Evolutionary conservation across 2,113 vertebrate species (phyloP), one percentile per base, ranked within the genome.

Genomic region (Casuarius casuarius): DNA sequence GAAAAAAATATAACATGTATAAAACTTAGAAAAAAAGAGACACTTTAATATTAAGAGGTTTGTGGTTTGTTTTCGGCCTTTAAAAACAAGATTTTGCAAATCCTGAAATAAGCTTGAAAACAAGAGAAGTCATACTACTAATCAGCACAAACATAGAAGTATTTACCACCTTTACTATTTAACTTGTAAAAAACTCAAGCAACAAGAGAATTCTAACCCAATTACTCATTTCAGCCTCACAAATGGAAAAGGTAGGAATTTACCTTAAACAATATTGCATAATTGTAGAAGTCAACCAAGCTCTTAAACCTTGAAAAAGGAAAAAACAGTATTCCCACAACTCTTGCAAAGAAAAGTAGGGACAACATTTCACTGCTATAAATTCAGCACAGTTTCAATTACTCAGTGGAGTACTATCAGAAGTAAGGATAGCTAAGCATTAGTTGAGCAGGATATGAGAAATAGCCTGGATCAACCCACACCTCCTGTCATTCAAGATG

Each of bases 261-360:
- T 92, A 44, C n/a, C 38, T 78, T 91, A 46, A 72, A 38, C 6
- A 78, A 71, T 81, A 14, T 38, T 38, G 10, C 10, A 52, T 40
- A 5, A 8, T 40, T 66, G 15, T 13, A 35, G 5, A 0, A 5
- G 3, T 51, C n/a, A 63, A 15, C 31, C 4, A 28, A 38, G 10
- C 5, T 44, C 5, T 54, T 73, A 49, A 76, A 58, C 7, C 46
- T 9, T 29, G 4, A 25, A 54, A 59, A 8, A 4, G 31, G 31
- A 52, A 51, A n/a, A 40, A 49, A 29, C 0, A 12, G 10, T 44
- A 8, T 44, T 63, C 83, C 62, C 10, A 80, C 62, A 86, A n/a
- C 5, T 9, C 7, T 72, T 42, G 2, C 9, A 72, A 61, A 48
- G 8, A 16, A 21, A 59, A 83, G 2, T 8, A 54, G 63, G 10